These are phyloP conservation scores for Hylia prasina DNA, from an alignment of 2,113 vertebrate species.

Conservation along the genomic window DNA sequence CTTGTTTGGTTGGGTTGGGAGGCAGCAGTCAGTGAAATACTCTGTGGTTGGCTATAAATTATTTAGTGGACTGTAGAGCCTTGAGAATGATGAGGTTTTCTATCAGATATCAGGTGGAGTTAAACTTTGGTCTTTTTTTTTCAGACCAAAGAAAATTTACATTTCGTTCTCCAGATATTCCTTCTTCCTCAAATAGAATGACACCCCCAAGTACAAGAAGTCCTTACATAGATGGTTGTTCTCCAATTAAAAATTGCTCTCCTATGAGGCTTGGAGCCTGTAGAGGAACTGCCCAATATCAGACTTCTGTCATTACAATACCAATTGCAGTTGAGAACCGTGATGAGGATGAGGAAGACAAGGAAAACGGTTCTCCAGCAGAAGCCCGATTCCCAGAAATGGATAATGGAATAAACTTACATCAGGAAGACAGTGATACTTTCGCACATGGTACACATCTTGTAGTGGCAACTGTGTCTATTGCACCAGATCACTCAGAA, in stretches of 20 bases:
- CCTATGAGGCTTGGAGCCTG: slow-evolving; percentile 73
- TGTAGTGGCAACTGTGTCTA: slow-evolving; percentile 41
- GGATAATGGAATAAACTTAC: not conserved
- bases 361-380: slow-evolving; percentile 45
- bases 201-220: slow-evolving; percentile 70
- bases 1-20: not conserved
- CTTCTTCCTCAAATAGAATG: slow-evolving; percentile 65
- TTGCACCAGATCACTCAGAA: slow-evolving; percentile 35
- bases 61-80: not conserved
- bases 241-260: slow-evolving; percentile 87
- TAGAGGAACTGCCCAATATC: slow-evolving; percentile 68
- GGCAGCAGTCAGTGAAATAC: not conserved
- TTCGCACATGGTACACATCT: not conserved
- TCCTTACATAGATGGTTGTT: slow-evolving; percentile 90
- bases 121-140: not conserved
- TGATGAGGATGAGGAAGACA: slow-evolving; percentile 72
- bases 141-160: slow-evolving; percentile 77
- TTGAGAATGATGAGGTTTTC: not conserved
- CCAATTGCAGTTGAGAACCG: slow-evolving; percentile 77
- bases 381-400: slow-evolving; percentile 8
- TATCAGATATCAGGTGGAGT: not conserved
- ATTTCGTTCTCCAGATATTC: slow-evolving; percentile 78
- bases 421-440: not conserved
- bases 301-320: slow-evolving; percentile 71
- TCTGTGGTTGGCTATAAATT: not conserved